Evolutionary conservation across 2,113 vertebrate genomes (phyloP), one percentile per base, ranked within the genome.

Genomic region (Xenotilapia caudafasciata): DNA sequence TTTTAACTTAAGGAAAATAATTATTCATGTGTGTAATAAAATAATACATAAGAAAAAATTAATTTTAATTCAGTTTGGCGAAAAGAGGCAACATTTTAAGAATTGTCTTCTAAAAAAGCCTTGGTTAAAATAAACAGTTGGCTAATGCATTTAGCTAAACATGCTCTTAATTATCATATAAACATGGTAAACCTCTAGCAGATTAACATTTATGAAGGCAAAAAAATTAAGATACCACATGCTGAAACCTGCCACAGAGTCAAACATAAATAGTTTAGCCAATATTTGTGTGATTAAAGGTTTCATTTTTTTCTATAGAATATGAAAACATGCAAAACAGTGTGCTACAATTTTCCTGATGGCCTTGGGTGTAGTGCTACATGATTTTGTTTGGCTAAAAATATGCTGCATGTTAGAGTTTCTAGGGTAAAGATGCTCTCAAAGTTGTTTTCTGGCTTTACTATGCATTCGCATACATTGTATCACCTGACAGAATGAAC

Each of bases 351-450:
- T 51, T 33, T 79, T 4, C 5, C 28, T 42, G 21, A 45, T 45
- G 38, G 13, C 38, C 9, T 73, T 45, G 14, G 21, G 68, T 42
- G 13, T 73, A 17, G 17, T 53, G 11, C 15, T 17, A 28, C 8
- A 65, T 40, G 15, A 6, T 62, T 9, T 26, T 56, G 12, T 77
- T 83, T 79, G 60, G 58, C 13, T 38, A 6, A 82, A 81, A 58
- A 51, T 28, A 23, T 55, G 33, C 33, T 54, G 23, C 11, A 12
- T n/a, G 4, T 47, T 31, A 55, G 35, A 35, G 19, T 81, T 35
- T 7, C 19, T 17, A 1, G 21, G 4, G 42, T 9, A 5, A 0
- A 80, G 1, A 68, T 2, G 38, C 28, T n/a, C 10, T 83, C 4
- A 12, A n/a, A 31, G 17, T 55, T 73, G 1, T 45, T 60, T 75